phyloP scores from a whole-genome alignment of 1,140 invertebrate species.

The Lamellibrachia luymesi region DNA sequence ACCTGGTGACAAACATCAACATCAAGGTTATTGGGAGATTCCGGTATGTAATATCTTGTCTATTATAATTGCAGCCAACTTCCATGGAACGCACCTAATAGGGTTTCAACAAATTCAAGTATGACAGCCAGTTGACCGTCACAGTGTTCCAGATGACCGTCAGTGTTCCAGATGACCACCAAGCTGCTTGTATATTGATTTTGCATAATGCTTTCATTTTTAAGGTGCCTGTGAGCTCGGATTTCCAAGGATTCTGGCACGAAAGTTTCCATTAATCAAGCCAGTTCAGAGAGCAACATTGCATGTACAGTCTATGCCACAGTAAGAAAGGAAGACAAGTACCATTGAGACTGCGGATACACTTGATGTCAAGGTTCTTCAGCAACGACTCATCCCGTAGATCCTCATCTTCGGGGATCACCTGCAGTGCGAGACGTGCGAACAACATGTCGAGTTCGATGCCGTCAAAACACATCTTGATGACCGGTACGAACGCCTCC shows the following conservation, averaged over 20 bases:
- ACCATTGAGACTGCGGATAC: constrained; percentile 92
- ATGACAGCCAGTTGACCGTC: no score
- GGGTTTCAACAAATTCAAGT: background rate
- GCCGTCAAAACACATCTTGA: constrained; percentile 98
- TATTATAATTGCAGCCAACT: background rate
- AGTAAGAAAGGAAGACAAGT: constrained; percentile 26
- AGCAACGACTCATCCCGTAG: constrained; percentile 86
- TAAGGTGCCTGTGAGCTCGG: no score
- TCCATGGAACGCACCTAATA: background rate
- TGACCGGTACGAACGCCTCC: constrained; percentile 98
- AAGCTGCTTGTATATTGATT: background rate
- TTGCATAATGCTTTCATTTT: background rate
- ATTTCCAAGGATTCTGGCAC: no score
- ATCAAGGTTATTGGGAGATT: background rate
- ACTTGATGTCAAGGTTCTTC: constrained; percentile 94
- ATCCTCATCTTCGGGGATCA: constrained; percentile 82
- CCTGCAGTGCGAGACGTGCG: constrained; percentile 86
- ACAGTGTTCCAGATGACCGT: no score
- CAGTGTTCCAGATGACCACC: background rate
- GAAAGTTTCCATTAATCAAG: constrained; percentile 9
- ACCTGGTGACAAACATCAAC: constrained; percentile 55
- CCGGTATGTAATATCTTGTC: background rate
- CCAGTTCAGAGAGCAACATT: constrained; percentile 4
- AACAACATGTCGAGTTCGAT: constrained; percentile 99
- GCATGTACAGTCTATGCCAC: constrained; percentile 21